These are phyloP conservation scores for Meriones unguiculatus DNA, from an alignment of 2,113 vertebrate species.

Conservation along the genomic window DNA sequence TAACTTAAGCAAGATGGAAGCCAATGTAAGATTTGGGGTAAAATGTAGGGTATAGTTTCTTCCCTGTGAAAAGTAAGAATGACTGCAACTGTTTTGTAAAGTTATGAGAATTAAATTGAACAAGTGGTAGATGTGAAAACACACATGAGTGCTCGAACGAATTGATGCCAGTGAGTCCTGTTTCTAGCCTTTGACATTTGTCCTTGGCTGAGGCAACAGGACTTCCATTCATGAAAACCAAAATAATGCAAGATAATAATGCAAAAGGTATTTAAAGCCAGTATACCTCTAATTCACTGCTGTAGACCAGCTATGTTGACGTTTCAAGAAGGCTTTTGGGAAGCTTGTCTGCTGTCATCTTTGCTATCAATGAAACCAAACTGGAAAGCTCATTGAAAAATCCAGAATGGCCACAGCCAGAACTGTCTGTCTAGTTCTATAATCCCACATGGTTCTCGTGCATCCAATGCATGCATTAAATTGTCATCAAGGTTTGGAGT, in stretches of 20 bases:
- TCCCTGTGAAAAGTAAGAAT: not conserved
- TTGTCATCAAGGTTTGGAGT: not conserved
- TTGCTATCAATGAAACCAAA: not conserved
- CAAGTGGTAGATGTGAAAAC: not conserved
- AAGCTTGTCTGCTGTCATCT: not conserved
- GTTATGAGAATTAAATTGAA: not conserved
- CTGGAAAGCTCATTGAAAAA: not conserved
- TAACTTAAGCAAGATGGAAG: not conserved
- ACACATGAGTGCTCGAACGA: not conserved
- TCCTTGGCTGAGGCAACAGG: not conserved
- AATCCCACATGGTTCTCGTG: not conserved
- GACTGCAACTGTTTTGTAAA: not conserved
- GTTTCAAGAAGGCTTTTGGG: not conserved
- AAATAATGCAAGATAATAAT: not conserved
- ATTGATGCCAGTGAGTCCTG: not conserved
- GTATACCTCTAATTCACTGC: not conserved
- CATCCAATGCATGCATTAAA: not conserved
- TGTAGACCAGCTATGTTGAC: not conserved
- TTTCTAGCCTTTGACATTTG: not conserved
- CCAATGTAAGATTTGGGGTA: not conserved
- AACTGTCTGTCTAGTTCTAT: not conserved
- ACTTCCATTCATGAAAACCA: not conserved
- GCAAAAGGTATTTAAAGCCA: not conserved
- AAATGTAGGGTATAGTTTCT: not conserved
- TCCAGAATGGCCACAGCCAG: not conserved